These are phyloP conservation scores for Tricholaema leucomelas DNA, from an alignment of 2,113 vertebrate genomes.

Conservation along the genomic window DNA sequence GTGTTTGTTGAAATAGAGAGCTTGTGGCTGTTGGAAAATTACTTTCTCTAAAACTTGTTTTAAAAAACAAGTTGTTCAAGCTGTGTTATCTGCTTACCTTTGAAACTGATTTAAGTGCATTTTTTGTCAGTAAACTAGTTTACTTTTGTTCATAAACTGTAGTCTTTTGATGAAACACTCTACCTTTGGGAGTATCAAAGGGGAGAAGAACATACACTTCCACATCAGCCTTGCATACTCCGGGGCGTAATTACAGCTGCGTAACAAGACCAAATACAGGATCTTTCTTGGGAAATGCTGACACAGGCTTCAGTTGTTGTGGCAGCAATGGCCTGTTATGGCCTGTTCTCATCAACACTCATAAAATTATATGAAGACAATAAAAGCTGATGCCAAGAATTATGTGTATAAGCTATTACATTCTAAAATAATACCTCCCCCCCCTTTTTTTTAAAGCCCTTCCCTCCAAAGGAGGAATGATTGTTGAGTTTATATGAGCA, in stretches of 20 bases:
- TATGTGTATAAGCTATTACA: not conserved
- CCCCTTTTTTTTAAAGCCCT: not conserved
- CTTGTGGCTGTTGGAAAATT: not conserved
- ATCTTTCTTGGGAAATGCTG: not conserved
- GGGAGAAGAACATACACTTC: not conserved
- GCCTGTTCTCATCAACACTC: not conserved
- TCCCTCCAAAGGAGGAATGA: not conserved
- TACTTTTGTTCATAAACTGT: not conserved
- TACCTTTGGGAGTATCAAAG: not conserved
- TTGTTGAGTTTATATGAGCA: not conserved
- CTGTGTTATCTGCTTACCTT: not conserved
- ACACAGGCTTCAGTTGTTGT: not conserved
- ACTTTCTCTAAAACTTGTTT: not conserved
- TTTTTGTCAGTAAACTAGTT: not conserved
- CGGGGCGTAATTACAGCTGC: not conserved
- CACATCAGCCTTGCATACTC: not conserved
- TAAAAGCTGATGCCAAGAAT: not conserved
- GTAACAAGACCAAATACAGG: not conserved
- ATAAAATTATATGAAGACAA: not conserved
- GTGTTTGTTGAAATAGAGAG: not conserved
- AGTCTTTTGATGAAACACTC: not conserved
- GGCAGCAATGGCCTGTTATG: not conserved
- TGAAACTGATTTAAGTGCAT: not conserved
- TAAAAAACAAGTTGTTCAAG: not conserved
- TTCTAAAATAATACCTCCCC: not conserved